These are phyloP conservation scores for Rhinoptilus africanus DNA, from an alignment of 2,113 vertebrate species.

Conservation along the genomic window DNA sequence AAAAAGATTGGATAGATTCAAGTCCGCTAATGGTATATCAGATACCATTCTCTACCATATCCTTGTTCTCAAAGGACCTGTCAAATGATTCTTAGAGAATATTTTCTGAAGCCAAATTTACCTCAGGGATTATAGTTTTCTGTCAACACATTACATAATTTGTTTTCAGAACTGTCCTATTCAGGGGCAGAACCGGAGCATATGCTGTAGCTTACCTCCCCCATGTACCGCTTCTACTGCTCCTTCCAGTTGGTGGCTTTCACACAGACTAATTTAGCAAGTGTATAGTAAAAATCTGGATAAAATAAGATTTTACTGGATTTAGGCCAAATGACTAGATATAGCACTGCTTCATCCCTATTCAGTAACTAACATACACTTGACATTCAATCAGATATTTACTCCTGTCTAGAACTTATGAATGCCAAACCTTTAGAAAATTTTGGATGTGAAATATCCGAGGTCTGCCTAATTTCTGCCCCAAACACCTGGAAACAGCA, in stretches of 20 bases:
- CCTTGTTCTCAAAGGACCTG: conserved; percentile 30
- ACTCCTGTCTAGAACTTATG: neutral
- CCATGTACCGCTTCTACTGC: conserved; percentile 11
- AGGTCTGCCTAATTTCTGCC: neutral
- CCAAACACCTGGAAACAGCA: neutral
- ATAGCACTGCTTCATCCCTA: neutral
- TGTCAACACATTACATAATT: conserved; percentile 69
- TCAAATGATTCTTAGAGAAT: conserved; percentile 43
- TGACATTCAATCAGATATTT: neutral
- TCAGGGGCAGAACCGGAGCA: conserved; percentile 66
- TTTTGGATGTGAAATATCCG: neutral
- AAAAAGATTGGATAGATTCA: neutral
- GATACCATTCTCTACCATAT: neutral
- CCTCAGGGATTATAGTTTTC: conserved; percentile 52
- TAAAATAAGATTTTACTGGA: conserved; percentile 55
- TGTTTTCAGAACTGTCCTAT: conserved; percentile 62
- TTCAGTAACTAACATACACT: neutral
- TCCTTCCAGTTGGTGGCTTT: conserved; percentile 53
- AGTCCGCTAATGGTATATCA: neutral
- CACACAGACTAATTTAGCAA: conserved; percentile 61
- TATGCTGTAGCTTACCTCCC: conserved; percentile 53
- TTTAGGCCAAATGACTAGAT: conserved; percentile 25
- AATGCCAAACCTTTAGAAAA: neutral
- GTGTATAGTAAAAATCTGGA: conserved; percentile 52
- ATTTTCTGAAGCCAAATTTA: conserved; percentile 60